phyloP scores from a whole-genome alignment of 2,888 invertebrate genomes.

The Troides aeacus region DNA sequence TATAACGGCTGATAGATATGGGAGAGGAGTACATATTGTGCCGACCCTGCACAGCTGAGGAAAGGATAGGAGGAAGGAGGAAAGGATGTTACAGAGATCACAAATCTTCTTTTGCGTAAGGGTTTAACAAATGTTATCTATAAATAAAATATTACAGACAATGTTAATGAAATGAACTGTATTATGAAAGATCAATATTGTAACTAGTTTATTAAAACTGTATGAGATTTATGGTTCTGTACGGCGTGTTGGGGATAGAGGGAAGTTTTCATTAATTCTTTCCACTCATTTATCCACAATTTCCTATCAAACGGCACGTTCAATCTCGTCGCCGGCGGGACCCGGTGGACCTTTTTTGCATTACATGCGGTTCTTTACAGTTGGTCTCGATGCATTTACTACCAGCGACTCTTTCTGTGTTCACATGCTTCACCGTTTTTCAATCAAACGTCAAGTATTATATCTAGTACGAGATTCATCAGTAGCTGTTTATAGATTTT shows the following conservation, averaged over 20 bases:
- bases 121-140: no score
- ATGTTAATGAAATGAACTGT: neutral
- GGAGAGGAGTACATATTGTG: no score
- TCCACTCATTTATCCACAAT: conserved; percentile 44
- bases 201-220: conserved; percentile 2
- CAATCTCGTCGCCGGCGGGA: conserved; percentile 27
- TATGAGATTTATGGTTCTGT: conserved; percentile 5
- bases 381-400: conserved; percentile 14
- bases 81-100: no score
- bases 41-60: no score
- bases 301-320: conserved; percentile 39
- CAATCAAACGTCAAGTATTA: neutral
- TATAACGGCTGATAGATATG: no score
- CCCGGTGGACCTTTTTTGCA: conserved; percentile 25
- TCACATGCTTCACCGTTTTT: conserved; percentile 11
- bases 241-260: conserved; percentile 2
- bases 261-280: conserved; percentile 37
- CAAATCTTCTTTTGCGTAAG: no score
- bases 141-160: no score
- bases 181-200: neutral
- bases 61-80: no score
- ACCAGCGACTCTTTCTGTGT: conserved; percentile 14
- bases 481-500: no score
- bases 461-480: neutral
- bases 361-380: conserved; percentile 26